Evolutionary conservation across 2,888 invertebrate species (phyloP).

Genomic region (Rambutsinella grinnellia): DNA sequence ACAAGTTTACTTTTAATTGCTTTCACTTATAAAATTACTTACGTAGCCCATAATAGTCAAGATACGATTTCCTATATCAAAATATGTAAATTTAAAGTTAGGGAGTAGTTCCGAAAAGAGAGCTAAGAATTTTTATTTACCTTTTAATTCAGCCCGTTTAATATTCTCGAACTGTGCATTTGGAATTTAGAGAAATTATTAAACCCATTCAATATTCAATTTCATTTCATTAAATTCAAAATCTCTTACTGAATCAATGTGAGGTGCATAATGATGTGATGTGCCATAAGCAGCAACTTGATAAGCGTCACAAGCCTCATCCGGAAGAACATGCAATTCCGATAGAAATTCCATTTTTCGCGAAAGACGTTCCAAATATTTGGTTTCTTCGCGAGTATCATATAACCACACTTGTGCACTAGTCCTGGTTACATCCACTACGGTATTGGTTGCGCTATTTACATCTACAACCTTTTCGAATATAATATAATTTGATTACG

Average conservation of each 20-base stretch:
- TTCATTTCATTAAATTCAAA: too few species aligned
- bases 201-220: background rate
- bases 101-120: background rate
- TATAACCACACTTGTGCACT: constrained; percentile 41
- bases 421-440: constrained; percentile 22
- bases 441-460: background rate
- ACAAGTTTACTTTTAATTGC: background rate
- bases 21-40: constrained; percentile 10
- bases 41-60: constrained; percentile 38
- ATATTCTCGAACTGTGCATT: constrained; percentile 29
- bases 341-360: constrained; percentile 37
- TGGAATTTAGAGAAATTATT: background rate
- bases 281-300: constrained; percentile 51
- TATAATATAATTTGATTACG: background rate
- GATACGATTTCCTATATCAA: constrained; percentile 24
- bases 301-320: constrained; percentile 8
- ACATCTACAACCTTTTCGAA: constrained; percentile 19
- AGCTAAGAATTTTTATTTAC: constrained; percentile 6
- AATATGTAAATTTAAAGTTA: constrained; percentile 21
- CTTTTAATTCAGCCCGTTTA: background rate
- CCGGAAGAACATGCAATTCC: constrained; percentile 3
- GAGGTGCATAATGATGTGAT: constrained; percentile 51
- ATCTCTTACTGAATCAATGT: constrained; percentile 52
- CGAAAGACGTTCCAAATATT: background rate
- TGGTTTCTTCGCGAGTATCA: background rate